phyloP scores from a whole-genome alignment of 2,888 invertebrate species.

The Drosophila nr. perissopoda region DNA sequence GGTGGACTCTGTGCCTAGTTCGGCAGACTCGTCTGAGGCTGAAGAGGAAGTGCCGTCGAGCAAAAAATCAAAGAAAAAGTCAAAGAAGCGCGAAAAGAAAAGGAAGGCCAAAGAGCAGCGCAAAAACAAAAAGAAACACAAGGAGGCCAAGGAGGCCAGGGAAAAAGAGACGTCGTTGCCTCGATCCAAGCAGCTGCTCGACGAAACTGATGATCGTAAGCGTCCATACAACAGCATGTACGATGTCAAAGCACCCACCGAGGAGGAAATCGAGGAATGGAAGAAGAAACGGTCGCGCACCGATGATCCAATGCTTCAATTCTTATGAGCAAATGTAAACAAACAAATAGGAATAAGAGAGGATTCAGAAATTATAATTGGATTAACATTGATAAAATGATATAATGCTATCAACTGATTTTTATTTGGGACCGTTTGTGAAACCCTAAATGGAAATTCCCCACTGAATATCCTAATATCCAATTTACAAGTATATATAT shows the following conservation, averaged over 20 bases:
- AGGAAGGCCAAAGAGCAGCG: conserved; percentile 83
- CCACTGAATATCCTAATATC: conserved; percentile 1
- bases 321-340: conserved; percentile 80
- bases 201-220: conserved; percentile 94
- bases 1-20: conserved; percentile 40
- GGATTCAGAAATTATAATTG: neutral
- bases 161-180: conserved; percentile 73
- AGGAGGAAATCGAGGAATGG: conserved; percentile 97
- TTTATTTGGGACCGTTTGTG: neutral
- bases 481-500: neutral
- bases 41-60: conserved; percentile 54
- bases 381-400: neutral
- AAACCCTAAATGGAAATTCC: neutral
- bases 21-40: conserved; percentile 53
- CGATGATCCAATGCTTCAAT: conserved; percentile 97
- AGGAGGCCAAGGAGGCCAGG: conserved; percentile 50
- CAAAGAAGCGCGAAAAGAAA: conserved; percentile 79
- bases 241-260: conserved; percentile 93
- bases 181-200: conserved; percentile 56
- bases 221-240: conserved; percentile 97
- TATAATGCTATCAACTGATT: neutral
- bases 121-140: conserved; percentile 73
- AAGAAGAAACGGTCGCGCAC: conserved; percentile 92
- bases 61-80: conserved; percentile 77
- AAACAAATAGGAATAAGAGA: neutral